A percentile compares a stretch with the other conserved stretches of the same genome.
phyloP scores from a whole-genome alignment of 2,797 vertebrate species.

The Fistularia tabacaria region DNA sequence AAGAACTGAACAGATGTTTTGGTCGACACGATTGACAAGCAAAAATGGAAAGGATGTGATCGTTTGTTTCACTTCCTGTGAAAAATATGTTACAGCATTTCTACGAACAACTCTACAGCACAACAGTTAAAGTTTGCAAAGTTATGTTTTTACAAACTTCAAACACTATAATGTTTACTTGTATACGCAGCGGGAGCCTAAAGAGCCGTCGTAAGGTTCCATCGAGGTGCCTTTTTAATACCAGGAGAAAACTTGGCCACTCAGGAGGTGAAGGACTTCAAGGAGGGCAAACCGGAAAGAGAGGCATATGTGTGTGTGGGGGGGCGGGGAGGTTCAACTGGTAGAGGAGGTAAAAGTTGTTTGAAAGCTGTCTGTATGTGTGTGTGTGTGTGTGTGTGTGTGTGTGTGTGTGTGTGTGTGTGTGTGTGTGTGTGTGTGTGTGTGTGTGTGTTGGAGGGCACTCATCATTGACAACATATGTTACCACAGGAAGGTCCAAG shows the following conservation, averaged over 20 bases:
- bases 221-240: neutral
- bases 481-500: conserved; percentile 67
- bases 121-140: too few species aligned
- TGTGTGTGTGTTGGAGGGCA: conserved; percentile 25
- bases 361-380: conserved; percentile 3
- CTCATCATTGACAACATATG: conserved; percentile 73
- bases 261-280: conserved; percentile 28
- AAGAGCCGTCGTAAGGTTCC: neutral
- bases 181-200: too few species aligned
- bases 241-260: conserved; percentile 3
- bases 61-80: too few species aligned
- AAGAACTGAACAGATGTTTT: too few species aligned
- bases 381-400: conserved; percentile 5
- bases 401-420: conserved; percentile 12
- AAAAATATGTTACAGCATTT: too few species aligned
- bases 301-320: too few species aligned
- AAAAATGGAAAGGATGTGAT: too few species aligned
- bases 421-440: conserved; percentile 16
- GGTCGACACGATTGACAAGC: too few species aligned
- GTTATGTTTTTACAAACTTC: too few species aligned
- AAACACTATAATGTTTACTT: too few species aligned
- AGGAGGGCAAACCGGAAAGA: conserved; percentile 12
- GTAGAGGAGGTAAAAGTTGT: conserved; percentile 44
- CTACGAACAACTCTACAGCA: too few species aligned
- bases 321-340: conserved; percentile 26